A percentile compares a stretch with the other conserved stretches of the same genome.
Evolutionary conservation across 2,113 vertebrate genomes (phyloP).

Genomic region (Tichodroma muraria): DNA sequence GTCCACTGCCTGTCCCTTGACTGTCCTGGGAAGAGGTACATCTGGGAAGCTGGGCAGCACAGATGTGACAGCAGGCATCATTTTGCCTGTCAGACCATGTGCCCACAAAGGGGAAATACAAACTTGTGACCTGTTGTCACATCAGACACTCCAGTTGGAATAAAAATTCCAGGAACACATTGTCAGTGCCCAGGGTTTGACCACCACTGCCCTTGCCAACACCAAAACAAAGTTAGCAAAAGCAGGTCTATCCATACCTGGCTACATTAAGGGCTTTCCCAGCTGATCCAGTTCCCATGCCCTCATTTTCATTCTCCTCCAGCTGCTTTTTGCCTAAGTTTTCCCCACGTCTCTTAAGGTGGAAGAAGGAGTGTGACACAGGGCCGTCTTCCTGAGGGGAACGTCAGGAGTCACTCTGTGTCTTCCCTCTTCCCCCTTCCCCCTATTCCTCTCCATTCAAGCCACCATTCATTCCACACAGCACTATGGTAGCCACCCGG

Average conservation of each 20-base stretch:
- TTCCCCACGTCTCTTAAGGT: not conserved
- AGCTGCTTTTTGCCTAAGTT: not conserved
- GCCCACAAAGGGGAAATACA: not conserved
- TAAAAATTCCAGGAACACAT: not conserved
- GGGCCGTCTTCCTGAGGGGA: not conserved
- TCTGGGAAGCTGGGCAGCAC: not conserved
- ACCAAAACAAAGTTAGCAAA: not conserved
- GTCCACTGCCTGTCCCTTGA: not conserved
- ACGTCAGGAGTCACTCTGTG: not conserved
- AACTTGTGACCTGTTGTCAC: slow-evolving; percentile 27
- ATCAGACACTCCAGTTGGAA: not conserved
- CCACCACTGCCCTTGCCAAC: not conserved
- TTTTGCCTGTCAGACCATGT: not conserved
- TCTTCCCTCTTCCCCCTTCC: not conserved
- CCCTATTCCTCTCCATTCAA: not conserved
- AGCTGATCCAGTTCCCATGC: not conserved
- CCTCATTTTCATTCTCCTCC: not conserved
- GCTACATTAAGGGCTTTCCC: not conserved
- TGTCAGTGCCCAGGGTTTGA: not conserved
- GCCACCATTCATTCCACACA: no score
- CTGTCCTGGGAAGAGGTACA: not conserved
- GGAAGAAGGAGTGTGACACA: not conserved
- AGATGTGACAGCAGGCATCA: not conserved
- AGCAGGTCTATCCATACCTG: not conserved
- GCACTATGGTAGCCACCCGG: not conserved